Base-by-base conservation (phyloP, 2,888 invertebrate species). In the Lumbricus terrestris region DNA sequence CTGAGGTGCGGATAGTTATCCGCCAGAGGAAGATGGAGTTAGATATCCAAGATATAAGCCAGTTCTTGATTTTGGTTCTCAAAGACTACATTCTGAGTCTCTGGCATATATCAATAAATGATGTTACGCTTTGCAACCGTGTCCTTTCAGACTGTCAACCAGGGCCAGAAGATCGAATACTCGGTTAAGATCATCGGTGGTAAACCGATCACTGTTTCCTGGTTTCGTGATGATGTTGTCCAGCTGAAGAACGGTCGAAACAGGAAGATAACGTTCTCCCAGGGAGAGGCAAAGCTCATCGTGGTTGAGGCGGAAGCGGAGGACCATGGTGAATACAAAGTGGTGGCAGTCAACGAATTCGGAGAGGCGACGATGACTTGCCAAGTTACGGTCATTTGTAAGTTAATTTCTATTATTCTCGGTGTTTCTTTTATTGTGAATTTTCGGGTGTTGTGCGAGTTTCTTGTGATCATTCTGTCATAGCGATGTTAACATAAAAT, bases 291-390 rank as follows among this genome's bases (percentile, higher is more conserved):
- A 37, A 92, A 91, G 92, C 95, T 98, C 20, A 97, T 96, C 91
- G 97, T 98, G 92, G 96, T 96, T 92, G 97, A 97, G 88, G 96
- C 97, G 90, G 96, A 96, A 29, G 95, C 96, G 88, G 97, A 97
- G 93, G 97, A 97, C 94, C 96, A 97, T 13, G 98, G 97, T 83
- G 96, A 96, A 89, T 98, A 98, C 95, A 97, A 96, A 93, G 96
- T 98, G 88, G 96, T 97, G 38, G 93, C 94, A 1, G 93, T 93
- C 91, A 95, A 95, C 91, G 92, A 93, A 54, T 92, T 93, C 92
- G 95, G 95, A 16, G 93, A 92, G 38, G 93, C 93, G 37, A 92
- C 93, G 15, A 92, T 92, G 16, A 92, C 92, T 23, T 93, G 93
- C 83, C 93, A 93, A 88, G 92, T 95, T 23, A 93, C 91, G 40